Percentiles rank a stretch among this genome's conserved stretches.
Evolutionary conservation across 2,113 vertebrate species (phyloP).

Genomic region (Sardina pilchardus): DNA sequence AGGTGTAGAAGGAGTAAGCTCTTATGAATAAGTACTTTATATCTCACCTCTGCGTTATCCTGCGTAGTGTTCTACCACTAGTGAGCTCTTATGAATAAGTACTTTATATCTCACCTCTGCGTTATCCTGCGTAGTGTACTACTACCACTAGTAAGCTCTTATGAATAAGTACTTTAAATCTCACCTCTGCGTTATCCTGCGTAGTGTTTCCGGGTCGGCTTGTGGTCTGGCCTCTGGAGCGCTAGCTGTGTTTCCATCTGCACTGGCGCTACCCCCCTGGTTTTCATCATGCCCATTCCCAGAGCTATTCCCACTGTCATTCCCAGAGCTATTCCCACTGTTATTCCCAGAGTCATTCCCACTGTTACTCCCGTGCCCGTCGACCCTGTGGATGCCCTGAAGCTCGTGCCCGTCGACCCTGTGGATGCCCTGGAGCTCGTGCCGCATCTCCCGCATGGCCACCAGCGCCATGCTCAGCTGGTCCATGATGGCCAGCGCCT

Average conservation of each 20-base stretch:
- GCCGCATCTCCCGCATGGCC: not conserved
- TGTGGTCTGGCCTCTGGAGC: constrained; percentile 49
- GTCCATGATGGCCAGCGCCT: not conserved
- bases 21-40: too few species aligned
- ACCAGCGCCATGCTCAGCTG: not conserved
- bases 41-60: too few species aligned
- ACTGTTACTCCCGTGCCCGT: not conserved
- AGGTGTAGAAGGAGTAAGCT: too few species aligned
- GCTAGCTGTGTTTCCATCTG: constrained; percentile 59
- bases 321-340: not conserved
- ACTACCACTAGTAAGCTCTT: too few species aligned
- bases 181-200: constrained; percentile 70
- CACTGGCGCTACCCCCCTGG: not conserved
- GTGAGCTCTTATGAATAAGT: too few species aligned
- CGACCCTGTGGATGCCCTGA: too few species aligned
- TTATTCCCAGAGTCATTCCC: too few species aligned
- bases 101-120: too few species aligned
- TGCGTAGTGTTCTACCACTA: too few species aligned
- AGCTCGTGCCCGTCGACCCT: not conserved
- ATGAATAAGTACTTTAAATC: too few species aligned
- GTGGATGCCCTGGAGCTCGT: not conserved
- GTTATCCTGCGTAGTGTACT: constrained; percentile 33
- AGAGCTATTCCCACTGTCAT: not conserved
- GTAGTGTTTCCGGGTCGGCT: constrained; percentile 60
- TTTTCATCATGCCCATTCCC: not conserved